These are phyloP conservation scores for Athalia cordata DNA, from an alignment of 2,888 invertebrate genomes.

Conservation along the genomic window DNA sequence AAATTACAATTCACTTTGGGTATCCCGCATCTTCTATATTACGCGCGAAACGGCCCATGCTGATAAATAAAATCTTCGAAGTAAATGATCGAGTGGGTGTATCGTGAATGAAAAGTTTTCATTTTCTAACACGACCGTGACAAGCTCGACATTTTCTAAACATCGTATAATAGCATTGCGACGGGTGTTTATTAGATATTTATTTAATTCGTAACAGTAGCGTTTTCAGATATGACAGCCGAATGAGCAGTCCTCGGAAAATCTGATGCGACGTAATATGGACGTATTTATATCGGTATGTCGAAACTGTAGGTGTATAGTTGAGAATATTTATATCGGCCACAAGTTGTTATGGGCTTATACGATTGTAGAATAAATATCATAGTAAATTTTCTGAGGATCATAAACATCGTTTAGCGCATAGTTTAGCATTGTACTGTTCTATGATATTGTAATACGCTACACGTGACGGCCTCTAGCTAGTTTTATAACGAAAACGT, in stretches of 20 bases:
- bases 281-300: too few species aligned
- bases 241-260: conserved; percentile 18
- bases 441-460: conserved; percentile 37
- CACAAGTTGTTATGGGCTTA: background rate
- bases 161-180: background rate
- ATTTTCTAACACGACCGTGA: too few species aligned
- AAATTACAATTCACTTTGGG: too few species aligned
- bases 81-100: too few species aligned
- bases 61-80: too few species aligned
- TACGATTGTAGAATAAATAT: conserved; percentile 32
- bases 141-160: too few species aligned
- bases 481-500: conserved; percentile 33
- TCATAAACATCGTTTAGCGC: conserved; percentile 34
- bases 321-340: conserved; percentile 11
- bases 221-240: background rate
- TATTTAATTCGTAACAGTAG: background rate
- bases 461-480: conserved; percentile 34
- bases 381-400: conserved; percentile 16
- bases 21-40: too few species aligned
- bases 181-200: background rate
- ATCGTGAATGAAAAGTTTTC: too few species aligned
- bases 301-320: too few species aligned
- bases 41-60: too few species aligned
- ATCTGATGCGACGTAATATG: background rate
- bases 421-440: conserved; percentile 28